Base-by-base conservation (phyloP, 2,113 vertebrate species). In the Tachuris rubrigastra region DNA sequence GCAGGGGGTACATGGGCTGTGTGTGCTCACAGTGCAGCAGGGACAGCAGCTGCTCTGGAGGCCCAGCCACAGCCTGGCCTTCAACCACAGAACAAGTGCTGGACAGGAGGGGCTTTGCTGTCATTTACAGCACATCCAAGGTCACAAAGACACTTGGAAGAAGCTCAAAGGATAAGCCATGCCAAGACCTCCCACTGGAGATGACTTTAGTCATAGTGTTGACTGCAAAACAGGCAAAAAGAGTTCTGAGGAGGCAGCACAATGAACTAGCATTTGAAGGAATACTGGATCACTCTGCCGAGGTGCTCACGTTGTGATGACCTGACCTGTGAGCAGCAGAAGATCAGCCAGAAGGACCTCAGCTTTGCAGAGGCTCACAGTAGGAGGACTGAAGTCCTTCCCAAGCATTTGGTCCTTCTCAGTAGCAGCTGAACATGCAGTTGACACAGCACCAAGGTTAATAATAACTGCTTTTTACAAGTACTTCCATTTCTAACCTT, bases 61-160 rank as follows among this genome's bases (percentile, higher is more conserved):
- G 18, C 20, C 19, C 31, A 9, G 68, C 3, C 27, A 42, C 4
- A 31, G 35, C 22, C n/a, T 35, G 47, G 31, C 35, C 67, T 76
- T 68, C 63, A 42, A 19, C 5, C 33, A 49, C 4, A 0, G 11
- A 44, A 12, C 3, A 14, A 49, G 22, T 2, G 1, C 47, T 6
- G 33, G 35, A 25, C 52, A 68, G 20, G 22, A 27, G 0, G 2
- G 17, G 23, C 23, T 55, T 41, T 41, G 28, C 14, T 65, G 5
- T 14, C 30, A 11, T 46, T 74, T 28, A 20, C 28, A 52, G 37
- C 31, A 33, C 58, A 27, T 10, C 37, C 42, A 39, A 39, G 63
- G 76, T 27, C 35, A 31, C 19, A 8, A 2, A 55, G 14, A 5
- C 17, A 3, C 55, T 44, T 58, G 47, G 19, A 37, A 46, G 30